Evolutionary conservation across 92 coral and sea anemone genomes (phyloP), one percentile per base, ranked within the genome.

Genomic region (Epizoanthus scotinus): DNA sequence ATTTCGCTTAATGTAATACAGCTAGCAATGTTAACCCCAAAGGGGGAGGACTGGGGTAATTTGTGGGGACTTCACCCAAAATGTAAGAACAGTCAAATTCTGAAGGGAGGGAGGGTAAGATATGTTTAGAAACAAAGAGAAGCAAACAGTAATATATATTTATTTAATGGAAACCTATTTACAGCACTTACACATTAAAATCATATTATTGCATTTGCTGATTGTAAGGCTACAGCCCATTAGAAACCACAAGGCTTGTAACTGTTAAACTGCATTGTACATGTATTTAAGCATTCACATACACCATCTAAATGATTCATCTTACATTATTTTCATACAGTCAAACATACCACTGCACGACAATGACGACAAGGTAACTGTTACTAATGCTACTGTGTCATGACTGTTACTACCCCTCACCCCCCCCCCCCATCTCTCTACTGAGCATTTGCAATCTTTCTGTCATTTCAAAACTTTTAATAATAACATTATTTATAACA

Each of bases 301-400:
- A 6, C 12, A 61, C 70, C 34, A 21, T n/a, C 54, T 68, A 40
- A 68, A 68, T 24, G 44, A 5, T 25, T 15, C 0, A 27, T 72
- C 53, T 72, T 27, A 52, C 20, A 12, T 75, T 75, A 58, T 59
- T 27, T 75, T 73, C 25, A 59, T 2, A 59, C 81, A 75, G 81
- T 75, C 81, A 12, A 13, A 57, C 26, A 58, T 75, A 55, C 81
- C 81, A 67, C 40, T 38, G 6, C 81, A 60, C 56, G 21, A 74
- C 81, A 59, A 22, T 19, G 12, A 38, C 38, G 18, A 29, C 67
- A 29, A 74, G 81, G 81, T 74, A 74, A 74, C 40, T 57, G 20
- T 31, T 31, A 31, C 1, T 31, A 31, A 31, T 10, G 31, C 79
- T 25, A 65, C 56, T n/a, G 31, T 38, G 52, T 42, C 56, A 8